Percentiles rank a stretch among this genome's conserved stretches.
phyloP scores from a whole-genome alignment of 1,140 invertebrate genomes.

The Lithobius niger region DNA sequence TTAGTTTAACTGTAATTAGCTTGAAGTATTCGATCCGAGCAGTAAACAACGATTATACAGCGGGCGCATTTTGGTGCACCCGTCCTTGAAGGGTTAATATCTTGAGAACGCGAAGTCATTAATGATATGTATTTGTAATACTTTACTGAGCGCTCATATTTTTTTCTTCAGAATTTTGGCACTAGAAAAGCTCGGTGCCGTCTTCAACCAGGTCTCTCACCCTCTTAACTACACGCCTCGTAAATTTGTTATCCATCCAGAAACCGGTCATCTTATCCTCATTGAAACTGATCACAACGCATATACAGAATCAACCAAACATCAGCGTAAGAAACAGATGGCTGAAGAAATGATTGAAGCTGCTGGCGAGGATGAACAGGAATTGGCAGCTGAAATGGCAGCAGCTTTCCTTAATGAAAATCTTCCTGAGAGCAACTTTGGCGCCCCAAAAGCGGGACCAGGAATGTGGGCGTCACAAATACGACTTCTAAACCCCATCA shows the following conservation, averaged over 20 bases:
- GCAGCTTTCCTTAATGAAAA: slow-evolving; percentile 91
- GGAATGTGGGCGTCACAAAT: slow-evolving; percentile 96
- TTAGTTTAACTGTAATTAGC: too few relatives aligned
- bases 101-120: too few relatives aligned
- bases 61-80: too few relatives aligned
- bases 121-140: too few relatives aligned
- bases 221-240: slow-evolving; percentile 91
- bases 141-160: too few relatives aligned
- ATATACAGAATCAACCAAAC: slow-evolving; percentile 94
- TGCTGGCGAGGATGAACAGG: slow-evolving; percentile 84
- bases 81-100: too few relatives aligned
- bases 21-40: too few relatives aligned
- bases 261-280: slow-evolving; percentile 80
- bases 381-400: slow-evolving; percentile 91
- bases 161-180: slow-evolving; percentile 68
- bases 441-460: slow-evolving; percentile 86
- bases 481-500: slow-evolving; percentile 76
- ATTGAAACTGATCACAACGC: slow-evolving; percentile 98
- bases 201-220: slow-evolving; percentile 82
- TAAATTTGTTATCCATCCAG: slow-evolving; percentile 85
- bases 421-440: slow-evolving; percentile 82
- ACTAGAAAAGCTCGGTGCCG: slow-evolving; percentile 92
- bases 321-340: slow-evolving; percentile 66
- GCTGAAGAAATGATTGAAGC: slow-evolving; percentile 90
- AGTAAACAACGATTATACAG: too few relatives aligned